Base-by-base conservation (phyloP, 2,888 invertebrate species). In the Rhagonycha fulva region DNA sequence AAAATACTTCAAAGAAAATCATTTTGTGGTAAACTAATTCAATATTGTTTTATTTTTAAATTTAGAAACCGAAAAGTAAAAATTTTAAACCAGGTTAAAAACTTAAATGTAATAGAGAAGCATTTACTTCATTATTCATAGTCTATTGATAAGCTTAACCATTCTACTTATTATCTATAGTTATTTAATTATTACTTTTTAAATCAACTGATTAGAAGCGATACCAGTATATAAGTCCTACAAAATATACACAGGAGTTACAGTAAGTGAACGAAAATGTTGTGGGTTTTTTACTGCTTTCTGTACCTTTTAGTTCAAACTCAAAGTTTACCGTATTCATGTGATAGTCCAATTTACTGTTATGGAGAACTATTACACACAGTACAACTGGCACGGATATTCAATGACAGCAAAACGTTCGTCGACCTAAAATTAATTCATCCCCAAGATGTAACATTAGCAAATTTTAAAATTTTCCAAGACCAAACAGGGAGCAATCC, bases 391-490 rank as follows among this genome's bases (percentile, higher is more conserved):
- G 68, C 76, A 9, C 67, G 71, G 3, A 24, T 76, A 14, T 78
- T 47, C 14, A 60, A 66, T 1, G 78, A 78, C 9, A 47, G 75
- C 28, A 78, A 78, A 66, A 70, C 75, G 9, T 72, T 72, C 47
- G 78, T 78, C 4, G 72, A 72, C 10, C 19, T 71, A 14, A 76
- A 71, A 61, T 75, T 73, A 68, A 72, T 67, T 75, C 84, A 88
- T 47, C 88, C 92, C 67, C 90, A 92, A 78, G 89, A 90, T 77
- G 88, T 87, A 72, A 92, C 92, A 0, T 86, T 93, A 19, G 80
- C 83, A 9, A 89, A 89, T 62, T 94, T 93, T 83, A 86, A 90
- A 0, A 82, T 84, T 14, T 87, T 94, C 47, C 90, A 93, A 84
- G 86, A 89, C n/a, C 80, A 86, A 4, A 89, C 89, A 0, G 83